Evolutionary conservation across 2,888 invertebrate genomes (phyloP), one percentile per base, ranked within the genome.

Genomic region (Monoplex corrugatus): DNA sequence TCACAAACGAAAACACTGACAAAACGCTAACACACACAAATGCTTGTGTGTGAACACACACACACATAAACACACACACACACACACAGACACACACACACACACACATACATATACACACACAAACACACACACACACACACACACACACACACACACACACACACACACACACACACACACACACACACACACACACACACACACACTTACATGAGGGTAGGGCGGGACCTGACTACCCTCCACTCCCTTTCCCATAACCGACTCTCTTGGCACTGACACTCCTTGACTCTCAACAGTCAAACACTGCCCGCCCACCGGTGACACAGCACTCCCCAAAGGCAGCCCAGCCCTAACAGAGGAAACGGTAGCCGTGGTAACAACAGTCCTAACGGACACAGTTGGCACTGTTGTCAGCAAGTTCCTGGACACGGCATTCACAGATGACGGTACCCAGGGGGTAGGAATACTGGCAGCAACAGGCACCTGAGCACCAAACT

Each of bases 91-190:
- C 16, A 50, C 50, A 50, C 50, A 50, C 50, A 50, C 50, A 16
- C 16, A 16, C 16, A 16, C 50, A 50, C 50, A 50, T 40, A 16
- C 50, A 50, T 50, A 16, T 16, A 50, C 50, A 8, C 16, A 16
- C 50, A 50, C 16, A 16, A 8, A 50, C 50, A 50, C 50, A 50
- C 50, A 50, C 50, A 57, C 57, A 57, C 57, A 57, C 57, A 57
- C 92, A 84, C 28, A 93, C 94, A 43, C 90, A 89, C 45, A 91
- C 90, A 40, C 90, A 86, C 44, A 90, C 90, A 38, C 91, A 90
- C 32, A 75, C 75, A 10, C 88, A 82, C 40, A 93, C 50, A 57
- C 57, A 57, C 57, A 57, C 3, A 57, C 57, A 57, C 57, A 57
- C 57, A 57, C 57, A 57, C 57, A 57, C 3, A 57, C 2, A 57